Evolutionary conservation across 2,797 vertebrate genomes (phyloP).

Genomic region (Aselliscus stoliczkanus): DNA sequence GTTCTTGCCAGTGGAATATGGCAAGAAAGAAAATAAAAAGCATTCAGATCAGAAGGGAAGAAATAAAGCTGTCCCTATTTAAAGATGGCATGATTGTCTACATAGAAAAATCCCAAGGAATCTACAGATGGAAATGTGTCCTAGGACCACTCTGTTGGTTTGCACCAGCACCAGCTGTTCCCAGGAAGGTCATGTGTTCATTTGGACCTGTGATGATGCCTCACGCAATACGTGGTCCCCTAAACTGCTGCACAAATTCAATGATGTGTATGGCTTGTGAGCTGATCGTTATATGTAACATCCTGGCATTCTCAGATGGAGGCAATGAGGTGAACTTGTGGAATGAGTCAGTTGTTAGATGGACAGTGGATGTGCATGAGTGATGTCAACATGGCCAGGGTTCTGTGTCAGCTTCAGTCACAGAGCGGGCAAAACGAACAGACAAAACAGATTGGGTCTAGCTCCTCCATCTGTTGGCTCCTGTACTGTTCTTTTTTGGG

Average conservation of each 20-base stretch:
- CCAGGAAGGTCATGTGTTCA: conserved; percentile 93
- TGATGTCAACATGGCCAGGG: conserved; percentile 95
- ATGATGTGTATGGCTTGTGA: conserved; percentile 97
- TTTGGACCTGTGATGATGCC: conserved; percentile 95
- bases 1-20: too few relatives aligned
- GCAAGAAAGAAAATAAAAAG: too few relatives aligned
- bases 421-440: conserved; percentile 94
- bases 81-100: too few relatives aligned
- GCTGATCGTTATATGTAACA: conserved; percentile 94
- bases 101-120: background rate
- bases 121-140: conserved; percentile 86
- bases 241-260: conserved; percentile 95
- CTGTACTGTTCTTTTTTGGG: background rate
- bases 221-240: conserved; percentile 91
- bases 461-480: background rate
- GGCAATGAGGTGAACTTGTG: conserved; percentile 97
- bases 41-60: too few relatives aligned
- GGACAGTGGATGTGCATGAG: conserved; percentile 95
- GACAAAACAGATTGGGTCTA: conserved; percentile 62
- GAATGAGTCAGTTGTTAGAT: conserved; percentile 91
- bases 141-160: conserved; percentile 95
- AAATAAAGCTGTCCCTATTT: too few relatives aligned
- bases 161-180: conserved; percentile 94
- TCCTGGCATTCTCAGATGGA: conserved; percentile 93
- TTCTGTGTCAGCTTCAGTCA: conserved; percentile 84